A percentile compares a stretch with the other conserved stretches of the same genome.
These are phyloP conservation scores for Athripsodes cinereus DNA, from an alignment of 2,888 invertebrate species.

Conservation along the genomic window DNA sequence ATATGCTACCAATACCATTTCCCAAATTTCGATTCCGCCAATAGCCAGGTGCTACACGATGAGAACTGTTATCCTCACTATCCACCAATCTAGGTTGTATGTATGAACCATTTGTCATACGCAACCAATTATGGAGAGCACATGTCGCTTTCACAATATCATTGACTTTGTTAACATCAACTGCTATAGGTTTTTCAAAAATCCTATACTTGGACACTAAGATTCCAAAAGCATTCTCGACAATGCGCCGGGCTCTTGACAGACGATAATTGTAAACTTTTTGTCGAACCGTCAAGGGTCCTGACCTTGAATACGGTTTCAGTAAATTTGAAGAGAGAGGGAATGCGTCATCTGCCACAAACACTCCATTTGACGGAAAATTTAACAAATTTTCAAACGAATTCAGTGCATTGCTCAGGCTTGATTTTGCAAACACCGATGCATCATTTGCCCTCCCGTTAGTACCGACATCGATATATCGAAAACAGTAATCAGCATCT, in stretches of 20 bases:
- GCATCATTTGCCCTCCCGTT: constrained; percentile 21
- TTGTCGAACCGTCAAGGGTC: not conserved
- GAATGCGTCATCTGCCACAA: constrained; percentile 7
- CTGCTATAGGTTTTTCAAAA: constrained; percentile 20
- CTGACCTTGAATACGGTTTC: constrained; percentile 20
- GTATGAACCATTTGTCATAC: constrained; percentile 25
- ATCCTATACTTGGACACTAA: constrained; percentile 17
- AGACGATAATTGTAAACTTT: constrained; percentile 21
- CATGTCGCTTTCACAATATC: constrained; percentile 26
- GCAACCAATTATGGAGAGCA: constrained; percentile 29
- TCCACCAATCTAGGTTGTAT: constrained; percentile 10
- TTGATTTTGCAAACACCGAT: not conserved
- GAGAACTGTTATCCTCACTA: constrained; percentile 3
- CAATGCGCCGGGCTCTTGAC: constrained; percentile 23
- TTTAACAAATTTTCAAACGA: constrained; percentile 1
- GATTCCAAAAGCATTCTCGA: constrained; percentile 27
- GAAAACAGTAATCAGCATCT: constrained; percentile 28
- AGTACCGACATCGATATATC: constrained; percentile 26
- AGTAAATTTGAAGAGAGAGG: constrained; percentile 22
- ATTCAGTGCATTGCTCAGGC: not conserved
- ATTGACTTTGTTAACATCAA: constrained; percentile 26
- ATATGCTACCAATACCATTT: not conserved
- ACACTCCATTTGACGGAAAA: not conserved
- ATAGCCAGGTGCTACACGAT: not conserved
- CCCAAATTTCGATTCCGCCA: not conserved